These are phyloP conservation scores for Bradynema listronoti DNA, from an alignment of 1,140 invertebrate species.

Conservation along the genomic window DNA sequence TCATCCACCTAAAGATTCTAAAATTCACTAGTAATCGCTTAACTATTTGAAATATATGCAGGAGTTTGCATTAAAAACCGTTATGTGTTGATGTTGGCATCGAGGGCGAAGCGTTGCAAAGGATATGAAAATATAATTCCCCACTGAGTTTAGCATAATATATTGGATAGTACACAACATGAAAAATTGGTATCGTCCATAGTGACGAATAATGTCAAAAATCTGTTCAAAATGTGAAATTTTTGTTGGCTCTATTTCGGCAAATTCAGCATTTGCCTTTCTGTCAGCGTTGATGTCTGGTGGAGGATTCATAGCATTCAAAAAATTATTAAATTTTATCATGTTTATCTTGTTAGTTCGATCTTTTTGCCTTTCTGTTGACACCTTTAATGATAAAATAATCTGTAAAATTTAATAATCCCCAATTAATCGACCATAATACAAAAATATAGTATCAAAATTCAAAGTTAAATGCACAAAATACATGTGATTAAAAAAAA, in stretches of 20 bases:
- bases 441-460: too few species aligned
- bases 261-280: too few species aligned
- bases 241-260: neutral
- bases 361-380: too few species aligned
- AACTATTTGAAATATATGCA: neutral
- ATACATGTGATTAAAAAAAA: too few species aligned
- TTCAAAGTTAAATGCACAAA: too few species aligned
- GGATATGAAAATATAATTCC: constrained; percentile 43
- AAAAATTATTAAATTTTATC: too few species aligned
- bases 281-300: too few species aligned
- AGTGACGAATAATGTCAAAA: constrained; percentile 37
- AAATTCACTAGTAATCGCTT: neutral
- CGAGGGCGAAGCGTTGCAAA: constrained; percentile 35
- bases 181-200: constrained; percentile 42
- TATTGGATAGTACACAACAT: constrained; percentile 44
- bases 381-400: too few species aligned
- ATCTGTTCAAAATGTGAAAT: constrained; percentile 39
- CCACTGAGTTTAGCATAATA: constrained; percentile 43
- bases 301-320: too few species aligned
- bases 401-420: too few species aligned
- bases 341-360: too few species aligned
- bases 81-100: constrained; percentile 12
- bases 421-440: too few species aligned
- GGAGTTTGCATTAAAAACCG: neutral
- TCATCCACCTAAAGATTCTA: neutral